Base-by-base conservation (phyloP, 2,113 vertebrate genomes). In the Nestor notabilis region DNA sequence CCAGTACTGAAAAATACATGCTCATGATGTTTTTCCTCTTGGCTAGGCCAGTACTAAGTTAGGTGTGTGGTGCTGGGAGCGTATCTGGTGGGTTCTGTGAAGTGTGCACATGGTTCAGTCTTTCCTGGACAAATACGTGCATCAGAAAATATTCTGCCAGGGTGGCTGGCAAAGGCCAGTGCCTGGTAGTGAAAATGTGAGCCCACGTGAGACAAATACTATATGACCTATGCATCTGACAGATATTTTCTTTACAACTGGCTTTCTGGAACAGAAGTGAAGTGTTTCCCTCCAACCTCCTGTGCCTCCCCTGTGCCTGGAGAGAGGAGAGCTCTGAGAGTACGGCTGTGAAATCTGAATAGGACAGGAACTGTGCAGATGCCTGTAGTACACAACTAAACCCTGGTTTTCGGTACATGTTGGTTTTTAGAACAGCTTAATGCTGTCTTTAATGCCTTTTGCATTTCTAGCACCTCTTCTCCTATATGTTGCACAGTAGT, bases 221-320 rank as follows among this genome's bases (percentile, higher is more conserved):
- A 0, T 18, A 16, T 43, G 50, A 81, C 33, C 37, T 53, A 25
- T 0, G 0, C 37, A 52, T 63, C 50, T 46, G 56, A 80, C 63
- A 66, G 68, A 19, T 0, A 0, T 29, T 83, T 81, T 89, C 72
- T 82, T 89, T 65, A 58, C 65, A 66, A 24, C 15, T 29, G 15
- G 10, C 39, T 91, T 79, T 77, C 43, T 58, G 46, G 33, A 41
- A 79, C 68, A 63, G 56, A 37, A 76, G 10, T 13, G 11, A 19
- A 70, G 17, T 33, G 11, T 77, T 92, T 93, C 50, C 39, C 33
- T 86, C n/a, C 31, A 50, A 3, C 17, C 23, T 88, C 71, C 69
- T 43, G 31, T 83, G 80, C 15, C n/a, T 89, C 33, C 49, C 58
- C 41, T 75, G 44, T 68, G 18, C 78, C 35, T 71, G 56, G 50